phyloP scores from a whole-genome alignment of 2,797 vertebrate genomes.

The Notamacropus eugenii region DNA sequence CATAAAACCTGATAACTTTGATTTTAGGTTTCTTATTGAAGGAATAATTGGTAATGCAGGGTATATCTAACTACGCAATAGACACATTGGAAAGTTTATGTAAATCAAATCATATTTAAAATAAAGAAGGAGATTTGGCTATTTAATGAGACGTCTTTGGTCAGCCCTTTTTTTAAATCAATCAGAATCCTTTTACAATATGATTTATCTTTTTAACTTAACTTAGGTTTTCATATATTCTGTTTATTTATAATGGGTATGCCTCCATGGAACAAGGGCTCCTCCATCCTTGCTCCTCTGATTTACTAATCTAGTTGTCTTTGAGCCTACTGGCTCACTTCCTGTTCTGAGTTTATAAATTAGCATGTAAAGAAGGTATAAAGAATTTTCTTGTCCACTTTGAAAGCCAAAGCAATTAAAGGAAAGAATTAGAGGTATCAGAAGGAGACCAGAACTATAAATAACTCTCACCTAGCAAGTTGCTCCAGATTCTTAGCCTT shows the following conservation, averaged over 20 bases:
- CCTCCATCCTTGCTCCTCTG: background rate
- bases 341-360: background rate
- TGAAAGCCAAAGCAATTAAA: background rate
- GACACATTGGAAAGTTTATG: background rate
- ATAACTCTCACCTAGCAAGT: background rate
- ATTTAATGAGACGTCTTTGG: background rate
- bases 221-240: background rate
- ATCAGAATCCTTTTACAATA: background rate
- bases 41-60: background rate
- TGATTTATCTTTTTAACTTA: background rate
- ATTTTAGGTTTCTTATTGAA: slow-evolving; percentile 34
- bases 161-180: background rate
- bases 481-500: background rate
- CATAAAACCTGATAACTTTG: slow-evolving; percentile 24
- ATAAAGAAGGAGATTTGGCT: background rate
- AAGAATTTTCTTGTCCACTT: background rate
- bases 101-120: background rate
- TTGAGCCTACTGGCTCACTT: background rate
- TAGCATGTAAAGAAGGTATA: background rate
- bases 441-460: background rate
- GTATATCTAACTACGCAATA: background rate
- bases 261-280: background rate
- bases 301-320: background rate
- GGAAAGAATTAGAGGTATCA: background rate
- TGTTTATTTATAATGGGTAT: background rate